Conservation (phyloP, 2,797 vertebrate species). For the Stomatorhinus walkeri region DNA sequence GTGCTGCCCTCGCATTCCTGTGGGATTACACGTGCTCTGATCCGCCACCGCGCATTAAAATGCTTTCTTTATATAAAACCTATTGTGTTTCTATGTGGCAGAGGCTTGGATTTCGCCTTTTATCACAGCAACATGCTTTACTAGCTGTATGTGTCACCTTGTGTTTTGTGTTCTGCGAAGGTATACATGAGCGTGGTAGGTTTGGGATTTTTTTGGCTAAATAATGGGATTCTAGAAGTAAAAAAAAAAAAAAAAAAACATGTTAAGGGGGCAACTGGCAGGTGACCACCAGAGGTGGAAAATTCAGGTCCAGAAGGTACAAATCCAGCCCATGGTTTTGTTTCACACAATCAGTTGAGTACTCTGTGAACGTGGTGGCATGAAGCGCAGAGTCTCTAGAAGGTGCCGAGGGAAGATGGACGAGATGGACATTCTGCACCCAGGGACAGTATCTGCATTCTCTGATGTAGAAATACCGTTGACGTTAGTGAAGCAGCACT, state of each 20-base stretch:
- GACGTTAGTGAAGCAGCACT: neutral
- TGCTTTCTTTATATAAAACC: neutral
- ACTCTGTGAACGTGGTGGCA: neutral
- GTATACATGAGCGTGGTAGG: neutral
- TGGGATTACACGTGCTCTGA: neutral
- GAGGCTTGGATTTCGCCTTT: neutral
- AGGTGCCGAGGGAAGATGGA: neutral
- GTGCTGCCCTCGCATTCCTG: neutral
- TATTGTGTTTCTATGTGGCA: neutral
- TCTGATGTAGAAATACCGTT: neutral
- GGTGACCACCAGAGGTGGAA: neutral
- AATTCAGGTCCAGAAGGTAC: neutral
- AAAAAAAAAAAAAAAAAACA: neutral
- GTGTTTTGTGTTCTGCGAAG: neutral
- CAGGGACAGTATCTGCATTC: neutral
- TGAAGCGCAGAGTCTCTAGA: neutral
- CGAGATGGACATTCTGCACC: neutral
- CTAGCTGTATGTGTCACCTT: neutral
- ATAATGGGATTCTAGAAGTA: neutral
- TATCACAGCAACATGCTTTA: neutral
- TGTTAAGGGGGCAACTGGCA: neutral
- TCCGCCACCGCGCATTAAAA: neutral
- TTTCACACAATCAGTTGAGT: neutral
- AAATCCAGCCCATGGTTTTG: neutral
- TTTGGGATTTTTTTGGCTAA: neutral